Conservation (phyloP, 2,888 invertebrate genomes). For the Hermodice carunculata region DNA sequence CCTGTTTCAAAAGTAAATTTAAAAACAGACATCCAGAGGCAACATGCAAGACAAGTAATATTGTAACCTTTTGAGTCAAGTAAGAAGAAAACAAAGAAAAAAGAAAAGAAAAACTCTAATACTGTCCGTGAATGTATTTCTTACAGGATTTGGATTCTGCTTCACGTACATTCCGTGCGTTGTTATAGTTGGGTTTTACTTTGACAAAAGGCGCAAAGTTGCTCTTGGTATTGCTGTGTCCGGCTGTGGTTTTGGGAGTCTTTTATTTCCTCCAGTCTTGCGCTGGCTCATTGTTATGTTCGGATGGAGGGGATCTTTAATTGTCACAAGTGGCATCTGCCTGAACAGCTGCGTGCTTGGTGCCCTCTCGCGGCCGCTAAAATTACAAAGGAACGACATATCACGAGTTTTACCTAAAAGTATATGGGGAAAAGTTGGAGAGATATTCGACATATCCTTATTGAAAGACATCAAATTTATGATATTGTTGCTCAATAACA, state of each 20-base stretch:
- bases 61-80: no score
- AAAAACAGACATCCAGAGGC: no score
- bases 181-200: conserved; percentile 58
- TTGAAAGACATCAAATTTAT: conserved; percentile 13
- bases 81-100: no score
- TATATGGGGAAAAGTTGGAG: background rate
- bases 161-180: conserved; percentile 59
- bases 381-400: no score
- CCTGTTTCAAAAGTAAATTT: no score
- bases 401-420: no score
- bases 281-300: conserved; percentile 47
- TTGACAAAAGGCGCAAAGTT: conserved; percentile 52
- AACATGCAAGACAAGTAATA: no score
- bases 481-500: conserved; percentile 15
- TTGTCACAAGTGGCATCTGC: conserved; percentile 52
- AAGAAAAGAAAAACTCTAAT: no score
- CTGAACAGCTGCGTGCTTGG: conserved; percentile 52
- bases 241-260: conserved; percentile 56
- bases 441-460: conserved; percentile 15
- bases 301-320: conserved; percentile 58
- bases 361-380: conserved; percentile 47
- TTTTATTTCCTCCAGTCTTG: conserved; percentile 52
- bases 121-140: background rate
- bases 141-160: conserved; percentile 57
- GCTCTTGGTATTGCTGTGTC: conserved; percentile 57